Percentiles rank a stretch among this genome's conserved stretches.
These are phyloP conservation scores for Monoplex corrugatus DNA, from an alignment of 2,888 invertebrate species.

Conservation along the genomic window DNA sequence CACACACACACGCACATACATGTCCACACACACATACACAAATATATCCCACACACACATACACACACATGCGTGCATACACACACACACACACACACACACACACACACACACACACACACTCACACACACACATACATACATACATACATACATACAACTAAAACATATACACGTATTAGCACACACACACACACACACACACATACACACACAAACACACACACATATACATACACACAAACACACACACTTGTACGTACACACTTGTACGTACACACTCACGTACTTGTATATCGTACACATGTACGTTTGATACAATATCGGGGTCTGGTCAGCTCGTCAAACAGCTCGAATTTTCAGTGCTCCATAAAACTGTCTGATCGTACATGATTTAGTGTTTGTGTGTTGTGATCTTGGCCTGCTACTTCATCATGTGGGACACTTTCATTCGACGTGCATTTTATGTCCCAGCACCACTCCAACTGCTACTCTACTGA, in stretches of 20 bases:
- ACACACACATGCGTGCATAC: neutral
- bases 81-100: neutral
- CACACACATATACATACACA: constrained; percentile 7
- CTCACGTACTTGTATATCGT: neutral
- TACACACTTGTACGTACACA: neutral
- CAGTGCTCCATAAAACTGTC: no score
- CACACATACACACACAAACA: neutral
- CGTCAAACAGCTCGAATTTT: no score
- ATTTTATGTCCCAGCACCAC: no score
- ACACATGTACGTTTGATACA: no score
- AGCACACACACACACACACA: neutral
- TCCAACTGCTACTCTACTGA: no score
- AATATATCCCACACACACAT: constrained; percentile 15
- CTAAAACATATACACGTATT: neutral
- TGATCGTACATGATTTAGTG: no score
- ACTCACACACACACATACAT: neutral
- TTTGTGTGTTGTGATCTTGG: no score
- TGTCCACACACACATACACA: constrained; percentile 22
- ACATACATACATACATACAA: neutral
- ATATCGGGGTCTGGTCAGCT: no score
- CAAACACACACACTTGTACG: no score
- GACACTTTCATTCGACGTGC: no score
- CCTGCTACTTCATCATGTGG: no score
- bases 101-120: neutral
- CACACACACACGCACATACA: neutral